Conservation (phyloP, 2,113 vertebrate species). For the Eonycteris spelaea region DNA sequence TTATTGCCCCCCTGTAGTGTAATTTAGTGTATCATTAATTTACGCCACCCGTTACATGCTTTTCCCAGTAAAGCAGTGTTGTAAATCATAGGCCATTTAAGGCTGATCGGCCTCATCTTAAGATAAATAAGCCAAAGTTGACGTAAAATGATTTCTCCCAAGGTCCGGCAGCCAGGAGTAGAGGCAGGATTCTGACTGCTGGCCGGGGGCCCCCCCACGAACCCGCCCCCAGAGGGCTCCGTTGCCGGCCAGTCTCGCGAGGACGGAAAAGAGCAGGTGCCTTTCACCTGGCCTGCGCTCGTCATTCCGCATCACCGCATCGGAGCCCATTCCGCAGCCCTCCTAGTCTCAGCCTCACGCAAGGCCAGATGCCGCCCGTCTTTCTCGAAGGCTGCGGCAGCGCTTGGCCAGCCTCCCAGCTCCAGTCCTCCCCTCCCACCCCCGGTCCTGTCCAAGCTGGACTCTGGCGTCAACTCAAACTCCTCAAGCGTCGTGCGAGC, state of each 20-base stretch:
- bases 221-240: neutral
- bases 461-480: neutral
- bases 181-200: neutral
- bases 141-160: neutral
- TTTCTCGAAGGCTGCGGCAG: neutral
- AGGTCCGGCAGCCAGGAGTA: neutral
- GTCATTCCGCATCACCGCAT: neutral
- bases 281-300: neutral
- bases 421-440: neutral
- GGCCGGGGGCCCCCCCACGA: too few relatives aligned
- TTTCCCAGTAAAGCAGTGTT: neutral
- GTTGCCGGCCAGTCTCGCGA: neutral
- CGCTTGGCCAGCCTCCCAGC: neutral
- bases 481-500: neutral
- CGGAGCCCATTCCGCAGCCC: neutral
- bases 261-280: neutral
- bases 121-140: neutral
- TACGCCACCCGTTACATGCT: neutral
- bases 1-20: neutral
- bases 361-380: neutral
- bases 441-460: neutral
- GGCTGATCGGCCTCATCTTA: neutral
- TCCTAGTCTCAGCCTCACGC: neutral
- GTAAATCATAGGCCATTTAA: constrained; percentile 32
- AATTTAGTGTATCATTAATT: constrained; percentile 45